Evolutionary conservation across 2,797 vertebrate species (phyloP), one percentile per base, ranked within the genome.

Genomic region (Clarias fuscus): DNA sequence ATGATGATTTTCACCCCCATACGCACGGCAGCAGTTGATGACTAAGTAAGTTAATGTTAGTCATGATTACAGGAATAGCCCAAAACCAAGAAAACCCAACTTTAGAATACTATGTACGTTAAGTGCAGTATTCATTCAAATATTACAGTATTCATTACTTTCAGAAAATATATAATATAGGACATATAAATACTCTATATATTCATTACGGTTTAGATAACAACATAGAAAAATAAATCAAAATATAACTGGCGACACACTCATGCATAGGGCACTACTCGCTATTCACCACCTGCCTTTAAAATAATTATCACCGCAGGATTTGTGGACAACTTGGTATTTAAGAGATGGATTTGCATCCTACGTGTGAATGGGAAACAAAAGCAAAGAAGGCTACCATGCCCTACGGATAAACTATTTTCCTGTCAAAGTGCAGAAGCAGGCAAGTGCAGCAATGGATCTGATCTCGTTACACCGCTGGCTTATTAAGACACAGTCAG

Each of bases 401-500:
- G 62, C 48, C 15, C 33, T 53, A 18, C 62, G 65, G 82, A 75
- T 58, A 56, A 81, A 65, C 20, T 53, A 78, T 75, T 71, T 80
- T 37, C 30, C 30, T 33, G 18, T 27, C 18, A 80, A 62, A 68
- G 13, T 22, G 33, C 77, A 14, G 13, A 67, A 65, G 71, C 48
- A 65, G 81, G 79, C 88, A 82, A 88, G 87, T 85, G 85, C 86
- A 86, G 85, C 86, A 86, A 86, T 91, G 87, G 86, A 86, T 90
- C 89, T 91, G 76, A 2, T 48, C 79, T 86, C 86, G 37, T 84
- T 85, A 91, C 24, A 33, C 85, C 72, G 53, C 30, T 89, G 67
- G 90, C 90, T 92, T 91, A 90, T 93, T 93, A 93, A 88, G 86
- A 90, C 92, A 94, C 90, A 91, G 90, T 92, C 59, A 76, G 85